phyloP scores from a whole-genome alignment of 2,797 vertebrate species.

The Gallinago nigripennis region DNA sequence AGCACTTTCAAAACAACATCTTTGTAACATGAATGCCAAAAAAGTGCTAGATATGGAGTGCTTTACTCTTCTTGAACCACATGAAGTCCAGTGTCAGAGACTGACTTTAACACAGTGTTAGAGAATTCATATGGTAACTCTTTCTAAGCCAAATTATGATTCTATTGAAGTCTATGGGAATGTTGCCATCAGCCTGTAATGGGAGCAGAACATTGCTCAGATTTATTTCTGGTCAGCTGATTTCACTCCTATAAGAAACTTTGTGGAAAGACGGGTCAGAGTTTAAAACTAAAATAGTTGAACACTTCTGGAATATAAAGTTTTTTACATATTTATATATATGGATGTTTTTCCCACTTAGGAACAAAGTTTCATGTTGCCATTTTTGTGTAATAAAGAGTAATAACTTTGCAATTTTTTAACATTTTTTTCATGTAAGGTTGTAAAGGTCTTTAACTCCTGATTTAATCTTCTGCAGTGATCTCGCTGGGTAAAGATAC shows the following conservation, averaged over 20 bases:
- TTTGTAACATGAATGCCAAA: not conserved
- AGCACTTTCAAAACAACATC: not conserved
- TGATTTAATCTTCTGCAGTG: not conserved
- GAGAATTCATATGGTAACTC: not conserved
- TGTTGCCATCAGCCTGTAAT: not conserved
- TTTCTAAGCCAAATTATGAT: not conserved
- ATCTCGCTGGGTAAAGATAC: not conserved
- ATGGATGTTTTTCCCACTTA: not conserved
- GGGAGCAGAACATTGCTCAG: not conserved
- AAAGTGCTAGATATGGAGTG: not conserved
- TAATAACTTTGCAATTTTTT: not conserved
- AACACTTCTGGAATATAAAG: not conserved
- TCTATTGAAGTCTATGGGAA: not conserved
- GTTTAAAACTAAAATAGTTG: not conserved
- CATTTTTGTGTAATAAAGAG: not conserved
- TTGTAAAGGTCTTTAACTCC: not conserved
- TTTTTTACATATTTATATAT: not conserved
- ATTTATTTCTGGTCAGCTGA: not conserved
- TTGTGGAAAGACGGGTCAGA: not conserved
- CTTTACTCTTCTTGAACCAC: not conserved
- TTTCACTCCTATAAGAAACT: not conserved
- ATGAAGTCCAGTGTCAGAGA: not conserved
- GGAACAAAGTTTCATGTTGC: not conserved
- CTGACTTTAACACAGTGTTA: not conserved
- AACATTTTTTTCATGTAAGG: not conserved